phyloP scores from a whole-genome alignment of 2,888 invertebrate species.

The Automeris io region DNA sequence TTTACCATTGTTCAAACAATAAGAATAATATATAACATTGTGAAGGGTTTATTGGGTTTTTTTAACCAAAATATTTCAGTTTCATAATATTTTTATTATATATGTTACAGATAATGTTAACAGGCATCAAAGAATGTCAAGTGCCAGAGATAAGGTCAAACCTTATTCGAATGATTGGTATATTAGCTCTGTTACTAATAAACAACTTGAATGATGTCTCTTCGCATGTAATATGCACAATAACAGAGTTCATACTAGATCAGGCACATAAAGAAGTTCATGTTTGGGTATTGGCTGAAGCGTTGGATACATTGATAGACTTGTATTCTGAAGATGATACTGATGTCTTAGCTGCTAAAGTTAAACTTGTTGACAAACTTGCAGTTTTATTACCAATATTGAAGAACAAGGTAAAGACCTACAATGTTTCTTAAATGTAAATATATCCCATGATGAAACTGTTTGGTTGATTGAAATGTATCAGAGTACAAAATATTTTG shows the following conservation, averaged over 20 bases:
- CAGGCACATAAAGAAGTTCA: constrained; percentile 78
- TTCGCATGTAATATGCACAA: constrained; percentile 50
- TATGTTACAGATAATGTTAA: constrained; percentile 63
- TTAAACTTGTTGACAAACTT: constrained; percentile 80
- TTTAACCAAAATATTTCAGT: background rate
- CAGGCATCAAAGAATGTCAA: constrained; percentile 70
- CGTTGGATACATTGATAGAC: constrained; percentile 85
- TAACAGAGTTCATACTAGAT: constrained; percentile 79
- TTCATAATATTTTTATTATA: background rate
- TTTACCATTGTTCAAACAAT: too few species aligned
- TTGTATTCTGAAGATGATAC: constrained; percentile 87
- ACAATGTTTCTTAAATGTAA: background rate
- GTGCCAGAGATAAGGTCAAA: constrained; percentile 77
- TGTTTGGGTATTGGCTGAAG: constrained; percentile 85
- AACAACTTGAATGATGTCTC: constrained; percentile 53
- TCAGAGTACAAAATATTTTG: too few species aligned
- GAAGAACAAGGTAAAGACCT: constrained; percentile 78
- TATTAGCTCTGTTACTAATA: constrained; percentile 68
- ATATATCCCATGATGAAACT: too few species aligned
- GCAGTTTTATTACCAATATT: constrained; percentile 76
- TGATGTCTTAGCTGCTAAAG: constrained; percentile 78
- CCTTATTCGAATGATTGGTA: constrained; percentile 77
- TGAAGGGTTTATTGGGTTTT: too few species aligned
- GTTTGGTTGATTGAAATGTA: too few species aligned
- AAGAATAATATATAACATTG: too few species aligned